phyloP scores from a whole-genome alignment of 1,140 invertebrate species.

The Agrilus planipennis region DNA sequence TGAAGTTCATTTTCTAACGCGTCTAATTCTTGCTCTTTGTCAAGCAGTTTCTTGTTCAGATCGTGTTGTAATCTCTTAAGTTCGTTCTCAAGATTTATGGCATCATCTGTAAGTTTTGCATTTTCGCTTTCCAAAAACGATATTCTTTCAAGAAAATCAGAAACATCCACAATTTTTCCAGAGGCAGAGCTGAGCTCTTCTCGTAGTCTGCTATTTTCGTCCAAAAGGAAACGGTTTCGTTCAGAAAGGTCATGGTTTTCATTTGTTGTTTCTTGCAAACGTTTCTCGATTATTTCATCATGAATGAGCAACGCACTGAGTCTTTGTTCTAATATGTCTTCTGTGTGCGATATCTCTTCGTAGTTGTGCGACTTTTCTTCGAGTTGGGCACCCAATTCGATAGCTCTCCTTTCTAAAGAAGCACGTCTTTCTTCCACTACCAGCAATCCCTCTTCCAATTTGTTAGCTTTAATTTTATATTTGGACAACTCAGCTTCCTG shows the following conservation, averaged over 20 bases:
- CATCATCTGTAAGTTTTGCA: conserved; percentile 12
- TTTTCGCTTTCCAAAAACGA: conserved; percentile 35
- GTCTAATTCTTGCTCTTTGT: conserved; percentile 43
- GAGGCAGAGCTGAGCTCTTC: conserved; percentile 39
- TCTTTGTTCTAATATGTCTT: conserved; percentile 41
- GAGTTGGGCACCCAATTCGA: conserved; percentile 42
- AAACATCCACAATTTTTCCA: conserved; percentile 15
- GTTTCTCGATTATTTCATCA: conserved; percentile 43
- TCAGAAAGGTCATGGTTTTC: conserved; percentile 45
- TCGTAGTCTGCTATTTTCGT: conserved; percentile 36
- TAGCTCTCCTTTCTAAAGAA: conserved; percentile 40
- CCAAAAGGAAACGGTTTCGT: conserved; percentile 33
- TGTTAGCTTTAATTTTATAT: conserved; percentile 44
- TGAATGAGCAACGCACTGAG: conserved; percentile 41
- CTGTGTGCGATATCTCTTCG: conserved; percentile 40
- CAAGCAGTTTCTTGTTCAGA: conserved; percentile 38
- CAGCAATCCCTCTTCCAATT: conserved; percentile 45
- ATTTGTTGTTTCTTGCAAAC: conserved; percentile 38
- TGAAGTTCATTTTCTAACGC: conserved; percentile 47
- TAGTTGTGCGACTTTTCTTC: conserved; percentile 40
- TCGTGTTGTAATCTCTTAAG: conserved; percentile 39
- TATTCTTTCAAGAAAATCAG: conserved; percentile 14
- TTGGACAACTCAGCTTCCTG: conserved; percentile 53
- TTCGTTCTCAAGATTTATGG: conserved; percentile 37
- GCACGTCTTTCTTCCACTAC: conserved; percentile 41